Evolutionary conservation across 2,888 invertebrate species (phyloP), one percentile per base, ranked within the genome.

Genomic region (Griposia aprilina): DNA sequence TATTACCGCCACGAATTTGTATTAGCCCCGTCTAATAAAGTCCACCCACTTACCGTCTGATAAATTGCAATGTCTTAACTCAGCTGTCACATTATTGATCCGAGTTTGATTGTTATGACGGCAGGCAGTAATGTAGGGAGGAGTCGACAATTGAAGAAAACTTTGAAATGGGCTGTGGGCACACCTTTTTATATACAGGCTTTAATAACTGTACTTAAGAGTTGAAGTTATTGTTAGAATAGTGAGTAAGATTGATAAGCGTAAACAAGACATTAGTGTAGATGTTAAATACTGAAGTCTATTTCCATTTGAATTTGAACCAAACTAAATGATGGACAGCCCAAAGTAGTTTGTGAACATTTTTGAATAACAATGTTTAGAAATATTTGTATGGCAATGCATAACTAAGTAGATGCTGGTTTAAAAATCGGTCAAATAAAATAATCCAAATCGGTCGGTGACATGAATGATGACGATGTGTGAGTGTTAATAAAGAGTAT

Each of bases 121-220:
- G 23, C n/a, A 26, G n/a, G 55, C 57, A 63, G 30, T 75, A 78
- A 73, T 70, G 48, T 41, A 48, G 66, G 74, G 68, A 65, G 66
- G 41, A 73, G 60, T 71, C 41, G 65, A 10, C 73, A 75, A 80
- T 83, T 80, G 66, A 66, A 62, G 52, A 62, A 71, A 86, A 71
- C 48, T 78, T 1, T 10, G 8, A 45, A 45, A 45, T 45, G 45
- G 45, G n/a, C 10, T 36, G 17, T 26, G 30, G 52, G 55, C 79
- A 74, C 73, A 48, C 59, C 78, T 78, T 80, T 74, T 36, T 78
- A 30, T 57, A 26, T 68, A 23, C 13, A 23, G 7, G 20, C 20
- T 50, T 17, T 50, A n/a, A n/a, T n/a, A n/a, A n/a, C 30, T 36
- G 30, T 36, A 36, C 30, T 1, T 36, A 36, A 36, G 30, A 36